Base-by-base conservation (phyloP, 1,140 invertebrate species). In the Oreohelix idahoensis region DNA sequence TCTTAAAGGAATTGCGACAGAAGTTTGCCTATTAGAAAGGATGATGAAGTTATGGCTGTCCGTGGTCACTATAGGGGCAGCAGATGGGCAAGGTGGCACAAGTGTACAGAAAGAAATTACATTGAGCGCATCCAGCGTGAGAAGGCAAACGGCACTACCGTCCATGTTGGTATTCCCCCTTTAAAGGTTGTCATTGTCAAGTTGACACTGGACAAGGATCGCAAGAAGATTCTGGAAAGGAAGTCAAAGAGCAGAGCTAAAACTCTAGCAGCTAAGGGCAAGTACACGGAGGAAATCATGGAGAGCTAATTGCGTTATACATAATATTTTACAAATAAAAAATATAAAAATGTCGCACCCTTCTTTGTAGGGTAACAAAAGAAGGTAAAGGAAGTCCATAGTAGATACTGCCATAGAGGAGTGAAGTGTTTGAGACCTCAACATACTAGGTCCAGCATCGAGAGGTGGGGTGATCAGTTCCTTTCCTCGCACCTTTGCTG, bases 181-280 rank as follows among this genome's bases (percentile, higher is more conserved):
- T 99, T 98, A 87, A 99, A 99, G 96, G 97, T 97, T 88, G 96
- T 98, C 45, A 98, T 99, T 93, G 98, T 99, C 42, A 99, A 99
- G 93, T 93, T 99, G 90, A 99, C 99, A 94, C 97, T 99, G 95
- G 98, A 99, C 93, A 99, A 99, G 93, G 98, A 99, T 93, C 95
- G 98, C 74, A 99, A 99, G 93, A 95, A 95, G 84, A 98, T 99
- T 90, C 94, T 99, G 84, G 98, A 99, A 91, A 95, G 98, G 88
- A 96, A 98, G 93, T 96, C 97, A 53, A 97, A 97, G 92, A 97
- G 97, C 89, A 96, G 97, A 89, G 94, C 96, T 88, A 83, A 83
- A 75, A 81, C 82, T 76, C 83, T 89, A 71, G 96, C 96, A 80
- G 97, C 97, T 84, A 95, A 99, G 94, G 98, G 98, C 89, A 99